Conservation (phyloP, 2,797 vertebrate genomes). For the Crocidura indochinensis region DNA sequence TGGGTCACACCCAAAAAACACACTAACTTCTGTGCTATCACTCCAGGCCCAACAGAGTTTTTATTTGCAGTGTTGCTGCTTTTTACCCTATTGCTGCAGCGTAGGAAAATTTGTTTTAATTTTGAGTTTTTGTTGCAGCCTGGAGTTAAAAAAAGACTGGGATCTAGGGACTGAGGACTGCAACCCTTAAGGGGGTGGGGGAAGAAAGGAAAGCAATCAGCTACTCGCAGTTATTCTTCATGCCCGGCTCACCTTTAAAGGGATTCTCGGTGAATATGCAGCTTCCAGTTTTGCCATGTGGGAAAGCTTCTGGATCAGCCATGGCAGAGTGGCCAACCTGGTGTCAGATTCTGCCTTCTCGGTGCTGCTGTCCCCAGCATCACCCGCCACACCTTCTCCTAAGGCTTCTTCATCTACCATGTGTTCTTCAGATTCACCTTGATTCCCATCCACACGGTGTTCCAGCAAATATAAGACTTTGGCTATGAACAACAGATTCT, state of each 20-base stretch:
- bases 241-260: conserved; percentile 92
- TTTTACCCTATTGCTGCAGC: too few relatives aligned
- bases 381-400: neutral
- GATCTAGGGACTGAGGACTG: too few relatives aligned
- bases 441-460: conserved; percentile 89
- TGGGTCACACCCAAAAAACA: too few relatives aligned
- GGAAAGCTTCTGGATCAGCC: conserved; percentile 96
- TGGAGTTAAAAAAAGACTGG: too few relatives aligned
- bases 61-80: too few relatives aligned
- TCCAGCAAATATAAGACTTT: conserved; percentile 96
- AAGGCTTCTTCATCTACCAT: conserved; percentile 43
- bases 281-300: conserved; percentile 96
- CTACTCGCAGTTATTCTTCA: neutral
- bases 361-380: conserved; percentile 62
- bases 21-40: too few relatives aligned
- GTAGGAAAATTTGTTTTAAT: too few relatives aligned
- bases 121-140: too few relatives aligned
- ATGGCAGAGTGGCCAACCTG: conserved; percentile 92
- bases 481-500: conserved; percentile 97
- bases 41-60: too few relatives aligned
- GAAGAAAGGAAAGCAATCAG: too few relatives aligned
- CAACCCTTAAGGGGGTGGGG: neutral
- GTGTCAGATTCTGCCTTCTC: conserved; percentile 81
- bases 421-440: conserved; percentile 63
- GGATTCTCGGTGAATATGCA: conserved; percentile 94